Evolutionary conservation across 1,140 invertebrate genomes (phyloP).

Genomic region (Ptiloglossa arizonensis): DNA sequence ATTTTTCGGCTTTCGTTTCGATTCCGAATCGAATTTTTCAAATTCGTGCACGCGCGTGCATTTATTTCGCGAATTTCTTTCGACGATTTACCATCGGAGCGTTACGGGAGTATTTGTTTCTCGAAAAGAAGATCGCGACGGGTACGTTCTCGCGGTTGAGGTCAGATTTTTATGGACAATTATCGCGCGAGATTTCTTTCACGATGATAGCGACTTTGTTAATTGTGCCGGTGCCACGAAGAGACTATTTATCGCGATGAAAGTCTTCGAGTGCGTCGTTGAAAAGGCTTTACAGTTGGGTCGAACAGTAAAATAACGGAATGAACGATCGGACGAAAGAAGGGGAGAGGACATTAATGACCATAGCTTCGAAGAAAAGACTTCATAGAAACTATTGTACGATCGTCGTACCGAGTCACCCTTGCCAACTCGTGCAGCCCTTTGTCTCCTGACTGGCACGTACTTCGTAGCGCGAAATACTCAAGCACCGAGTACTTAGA

Average conservation of each 20-base stretch:
- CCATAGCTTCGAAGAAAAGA: constrained; percentile 62
- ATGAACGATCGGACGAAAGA: constrained; percentile 45
- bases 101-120: too few species aligned
- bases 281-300: constrained; percentile 58
- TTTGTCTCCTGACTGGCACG: constrained; percentile 65
- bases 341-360: constrained; percentile 54
- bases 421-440: constrained; percentile 63
- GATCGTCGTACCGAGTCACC: constrained; percentile 67
- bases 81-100: too few species aligned
- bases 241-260: constrained; percentile 57
- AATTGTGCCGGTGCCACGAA: constrained; percentile 43
- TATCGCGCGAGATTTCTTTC: constrained; percentile 1
- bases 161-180: neutral
- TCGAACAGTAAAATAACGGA: constrained; percentile 57
- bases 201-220: constrained; percentile 39
- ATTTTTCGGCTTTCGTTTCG: too few species aligned
- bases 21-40: too few species aligned
- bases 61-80: too few species aligned
- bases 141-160: neutral
- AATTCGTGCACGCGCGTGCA: too few species aligned
- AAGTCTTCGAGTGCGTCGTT: constrained; percentile 47
- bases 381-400: constrained; percentile 66
- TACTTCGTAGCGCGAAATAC: constrained; percentile 61
- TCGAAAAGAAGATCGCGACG: neutral
- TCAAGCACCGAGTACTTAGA: constrained; percentile 46